Percentiles rank a stretch among this genome's conserved stretches.
Evolutionary conservation across 2,113 vertebrate genomes (phyloP).

Genomic region (Sebastes schlegelii): DNA sequence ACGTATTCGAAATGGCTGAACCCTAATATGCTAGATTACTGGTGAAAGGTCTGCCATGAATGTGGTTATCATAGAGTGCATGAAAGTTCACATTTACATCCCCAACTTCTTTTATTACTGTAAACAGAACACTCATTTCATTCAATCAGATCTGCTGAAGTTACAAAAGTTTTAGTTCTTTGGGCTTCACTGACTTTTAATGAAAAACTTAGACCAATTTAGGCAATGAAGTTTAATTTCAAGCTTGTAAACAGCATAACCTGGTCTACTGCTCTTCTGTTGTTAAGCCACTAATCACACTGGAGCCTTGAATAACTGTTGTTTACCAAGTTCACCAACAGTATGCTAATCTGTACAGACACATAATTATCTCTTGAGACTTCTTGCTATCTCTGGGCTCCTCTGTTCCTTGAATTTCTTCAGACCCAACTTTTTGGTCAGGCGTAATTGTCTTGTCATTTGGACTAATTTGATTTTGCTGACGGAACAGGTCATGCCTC

Average conservation of each 20-base stretch:
- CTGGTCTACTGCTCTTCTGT: slow-evolving; percentile 53
- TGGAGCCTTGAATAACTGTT: slow-evolving; percentile 60
- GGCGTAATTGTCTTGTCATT: slow-evolving; percentile 61
- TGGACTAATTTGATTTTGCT: slow-evolving; percentile 58
- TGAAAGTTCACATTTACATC: slow-evolving; percentile 28
- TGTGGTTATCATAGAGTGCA: neutral
- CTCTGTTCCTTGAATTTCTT: slow-evolving; percentile 39
- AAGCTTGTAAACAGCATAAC: slow-evolving; percentile 54
- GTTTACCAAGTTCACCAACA: slow-evolving; percentile 65
- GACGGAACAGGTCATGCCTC: slow-evolving; percentile 59
- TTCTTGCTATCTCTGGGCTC: slow-evolving; percentile 35
- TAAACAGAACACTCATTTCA: slow-evolving; percentile 12
- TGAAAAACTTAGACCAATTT: slow-evolving; percentile 51
- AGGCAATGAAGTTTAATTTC: slow-evolving; percentile 57
- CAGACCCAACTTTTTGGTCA: slow-evolving; percentile 38
- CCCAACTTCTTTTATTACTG: neutral
- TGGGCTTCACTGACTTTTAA: slow-evolving; percentile 36
- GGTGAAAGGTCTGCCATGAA: slow-evolving; percentile 40
- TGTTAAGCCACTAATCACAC: slow-evolving; percentile 61
- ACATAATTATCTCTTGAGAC: slow-evolving; percentile 58
- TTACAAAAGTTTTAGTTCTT: slow-evolving; percentile 22
- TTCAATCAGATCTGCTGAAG: slow-evolving; percentile 27
- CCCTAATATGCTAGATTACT: slow-evolving; percentile 39
- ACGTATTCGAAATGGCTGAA: slow-evolving; percentile 47
- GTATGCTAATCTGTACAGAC: slow-evolving; percentile 64